Percentiles rank a stretch among this genome's conserved stretches.
Evolutionary conservation across 2,888 invertebrate species (phyloP).

Genomic region (Heliconius cydno): DNA sequence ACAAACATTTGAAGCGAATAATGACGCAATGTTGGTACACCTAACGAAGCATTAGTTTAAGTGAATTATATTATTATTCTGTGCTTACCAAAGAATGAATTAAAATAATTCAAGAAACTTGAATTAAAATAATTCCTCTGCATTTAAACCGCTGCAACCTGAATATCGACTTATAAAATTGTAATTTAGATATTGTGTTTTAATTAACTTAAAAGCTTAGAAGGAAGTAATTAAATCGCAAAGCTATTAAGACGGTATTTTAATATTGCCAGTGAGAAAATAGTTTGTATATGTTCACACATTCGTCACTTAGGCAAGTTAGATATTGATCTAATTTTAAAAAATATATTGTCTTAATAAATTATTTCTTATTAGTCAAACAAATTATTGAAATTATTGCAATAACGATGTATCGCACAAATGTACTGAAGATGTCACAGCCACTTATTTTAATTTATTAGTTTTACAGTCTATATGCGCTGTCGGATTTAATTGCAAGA

Average conservation of each 20-base stretch:
- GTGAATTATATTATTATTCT: background rate
- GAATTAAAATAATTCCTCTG: background rate
- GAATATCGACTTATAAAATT: conserved; percentile 4
- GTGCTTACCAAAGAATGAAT: background rate
- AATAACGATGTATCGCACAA: background rate
- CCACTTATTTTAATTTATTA: conserved; percentile 15
- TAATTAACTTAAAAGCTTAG: conserved; percentile 29
- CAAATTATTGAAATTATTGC: background rate
- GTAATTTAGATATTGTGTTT: conserved; percentile 5
- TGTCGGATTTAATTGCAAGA: conserved; percentile 5
- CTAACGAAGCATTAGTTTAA: background rate
- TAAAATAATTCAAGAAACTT: background rate
- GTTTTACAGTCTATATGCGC: conserved; percentile 8
- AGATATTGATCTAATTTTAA: no score
- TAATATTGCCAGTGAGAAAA: conserved; percentile 2
- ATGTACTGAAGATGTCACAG: conserved; percentile 7
- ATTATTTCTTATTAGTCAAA: background rate
- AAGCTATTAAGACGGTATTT: conserved; percentile 4
- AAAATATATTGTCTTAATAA: background rate
- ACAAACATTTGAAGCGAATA: background rate
- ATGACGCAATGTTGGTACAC: background rate
- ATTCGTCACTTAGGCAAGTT: background rate
- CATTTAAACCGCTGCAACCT: background rate
- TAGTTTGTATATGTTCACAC: conserved; percentile 7
- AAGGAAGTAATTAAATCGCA: conserved; percentile 30